Base-by-base conservation (phyloP, 2,113 vertebrate species). In the Urocynchramus pylzowi region DNA sequence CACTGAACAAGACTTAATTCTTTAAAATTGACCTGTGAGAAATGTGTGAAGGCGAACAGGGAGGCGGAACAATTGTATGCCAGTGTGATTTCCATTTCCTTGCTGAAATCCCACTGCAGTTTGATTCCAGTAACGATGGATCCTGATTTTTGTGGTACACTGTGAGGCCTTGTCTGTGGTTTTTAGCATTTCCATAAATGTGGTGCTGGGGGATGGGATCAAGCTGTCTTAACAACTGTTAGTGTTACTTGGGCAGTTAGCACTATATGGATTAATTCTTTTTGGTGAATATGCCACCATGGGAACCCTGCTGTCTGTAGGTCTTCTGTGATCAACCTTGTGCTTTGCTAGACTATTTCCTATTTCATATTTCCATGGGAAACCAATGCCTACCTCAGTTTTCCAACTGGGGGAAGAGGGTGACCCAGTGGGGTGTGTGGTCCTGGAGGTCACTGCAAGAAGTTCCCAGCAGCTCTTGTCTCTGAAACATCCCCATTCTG, bases 1-100 rank as follows among this genome's bases (percentile, higher is more conserved):
- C 60, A 15, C 87, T 82, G 94, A 97, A 96, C 96, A 95, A 96
- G 93, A 47, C 88, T 94, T 68, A 89, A 84, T 97, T 97, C 94
- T 97, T 89, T 70, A 68, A 84, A 84, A 89, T 44, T 97, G 96
- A 94, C 94, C 93, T 89, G 68, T 79, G 53, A 97, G 88, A 93
- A 96, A 96, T 97, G 90, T 70, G 92, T 95, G 94, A 96, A 96
- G 95, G 94, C 88, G 95, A 95, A 27, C 7, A 0, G 6, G 84
- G 95, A 85, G 96, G 95, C 12, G 80, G 90, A 94, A 93, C 88
- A 88, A 90, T 93, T 78, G 79, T 39, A 6, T 84, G 83, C 53
- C 95, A 92, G 78, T 31, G 3, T 86, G 78, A 54, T 86, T 95
- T 89, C 68, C 86, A 93, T 90, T 81, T 86, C 50, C 84, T 61